Base-by-base conservation (phyloP, 2,797 vertebrate genomes). In the Nothura maculosa region DNA sequence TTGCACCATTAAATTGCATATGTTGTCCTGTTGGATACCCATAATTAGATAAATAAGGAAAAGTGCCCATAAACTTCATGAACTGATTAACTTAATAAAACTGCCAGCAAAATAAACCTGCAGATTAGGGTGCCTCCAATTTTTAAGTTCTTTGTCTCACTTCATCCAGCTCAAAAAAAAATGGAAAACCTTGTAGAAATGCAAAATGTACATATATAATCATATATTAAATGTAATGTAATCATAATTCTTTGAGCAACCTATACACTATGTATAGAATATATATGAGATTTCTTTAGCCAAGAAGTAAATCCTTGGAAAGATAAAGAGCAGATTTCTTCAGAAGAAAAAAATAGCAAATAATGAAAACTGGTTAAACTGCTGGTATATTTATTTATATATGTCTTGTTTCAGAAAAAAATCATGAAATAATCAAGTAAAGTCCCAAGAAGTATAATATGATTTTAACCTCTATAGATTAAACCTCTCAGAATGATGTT, bases 1-100 rank as follows among this genome's bases (percentile, higher is more conserved):
- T 94, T 96, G 63, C 63, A 50, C 76, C 60, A 17, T 97, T 97
- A 97, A 95, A 66, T 95, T 96, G 43, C 96, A 96, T 97, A 96
- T 97, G 96, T 94, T 94, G 70, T 90, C 69, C 82, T 88, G 34
- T 92, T 94, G 63, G 81, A 67, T 75, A 95, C 34, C 72, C 89
- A 48, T 64, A 89, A 93, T 94, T 92, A 81, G 82, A 90, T 93
- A 82, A 94, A 81, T 92, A 95, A 81, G 40, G 42, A 73, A 94
- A 90, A 57, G 6, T 50, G 8, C n/a, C 82, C 9, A 69, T 68
- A 85, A 96, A 89, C 74, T 89, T 88, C n/a, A 50, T 50, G 32
- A 90, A 60, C n/a, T 89, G 68, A 72, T 27, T 92, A 84, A 70
- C 61, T 91, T 85, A 76, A 38, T 78, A 25, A 93, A 90, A 91